These are phyloP conservation scores for Neelides sp. DNA, from an alignment of 1,140 invertebrate species.

Conservation along the genomic window DNA sequence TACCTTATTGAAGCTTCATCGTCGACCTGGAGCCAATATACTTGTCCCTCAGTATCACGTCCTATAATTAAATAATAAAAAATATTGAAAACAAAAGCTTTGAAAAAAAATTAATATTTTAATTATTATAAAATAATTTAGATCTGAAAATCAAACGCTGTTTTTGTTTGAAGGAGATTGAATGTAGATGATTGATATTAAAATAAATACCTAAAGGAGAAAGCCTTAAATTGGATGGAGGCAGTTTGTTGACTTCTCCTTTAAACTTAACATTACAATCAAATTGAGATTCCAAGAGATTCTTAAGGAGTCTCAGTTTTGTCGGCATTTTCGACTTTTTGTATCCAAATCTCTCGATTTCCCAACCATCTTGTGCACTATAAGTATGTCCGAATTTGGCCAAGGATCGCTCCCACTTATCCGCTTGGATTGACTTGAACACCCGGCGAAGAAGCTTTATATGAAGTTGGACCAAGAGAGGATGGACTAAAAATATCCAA, in stretches of 20 bases:
- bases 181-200: neutral
- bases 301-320: conserved; percentile 80
- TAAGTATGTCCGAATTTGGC: conserved; percentile 84
- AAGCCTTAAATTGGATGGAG: conserved; percentile 62
- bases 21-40: conserved; percentile 89
- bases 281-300: conserved; percentile 85
- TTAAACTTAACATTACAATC: conserved; percentile 89
- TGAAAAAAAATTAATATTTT: neutral
- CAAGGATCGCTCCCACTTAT: conserved; percentile 79
- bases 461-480: conserved; percentile 67
- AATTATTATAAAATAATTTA: neutral
- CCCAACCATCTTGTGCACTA: conserved; percentile 84
- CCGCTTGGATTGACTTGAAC: conserved; percentile 64
- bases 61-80: conserved; percentile 16
- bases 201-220: conserved; percentile 58
- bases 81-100: neutral
- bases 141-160: neutral
- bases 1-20: conserved; percentile 64
- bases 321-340: conserved; percentile 75
- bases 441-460: conserved; percentile 77
- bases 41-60: conserved; percentile 70
- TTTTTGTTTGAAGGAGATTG: neutral
- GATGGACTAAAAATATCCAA: conserved; percentile 56
- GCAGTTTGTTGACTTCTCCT: conserved; percentile 69
- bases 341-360: conserved; percentile 89